phyloP scores from a whole-genome alignment of 2,113 vertebrate species.

The Lasiurus borealis region DNA sequence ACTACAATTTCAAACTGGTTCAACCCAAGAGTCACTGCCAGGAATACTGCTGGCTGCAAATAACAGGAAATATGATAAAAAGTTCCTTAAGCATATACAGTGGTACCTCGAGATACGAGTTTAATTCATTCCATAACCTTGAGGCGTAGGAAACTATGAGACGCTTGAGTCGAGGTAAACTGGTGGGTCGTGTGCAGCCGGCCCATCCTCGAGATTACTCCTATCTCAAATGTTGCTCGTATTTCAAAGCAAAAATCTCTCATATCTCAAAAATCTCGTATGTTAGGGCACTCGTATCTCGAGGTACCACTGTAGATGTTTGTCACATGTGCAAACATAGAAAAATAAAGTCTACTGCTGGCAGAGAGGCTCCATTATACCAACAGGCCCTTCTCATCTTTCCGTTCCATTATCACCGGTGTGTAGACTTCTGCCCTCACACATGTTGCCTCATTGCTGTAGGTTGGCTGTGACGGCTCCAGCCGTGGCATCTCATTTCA shows the following conservation, averaged over 20 bases:
- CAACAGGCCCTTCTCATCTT: neutral
- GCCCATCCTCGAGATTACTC: no score
- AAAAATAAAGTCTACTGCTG: neutral
- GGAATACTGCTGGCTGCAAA: constrained; percentile 43
- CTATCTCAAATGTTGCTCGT: no score
- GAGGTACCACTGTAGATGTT: no score
- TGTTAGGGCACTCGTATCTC: no score
- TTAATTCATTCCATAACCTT: no score
- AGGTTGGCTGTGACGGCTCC: neutral
- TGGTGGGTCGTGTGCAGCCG: no score
- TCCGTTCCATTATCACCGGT: neutral
- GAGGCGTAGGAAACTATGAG: no score
- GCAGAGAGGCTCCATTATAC: no score
- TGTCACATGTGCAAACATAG: neutral
- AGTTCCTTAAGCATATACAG: constrained; percentile 12
- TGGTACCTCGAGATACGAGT: no score
- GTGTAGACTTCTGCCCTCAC: neutral
- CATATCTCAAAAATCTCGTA: no score
- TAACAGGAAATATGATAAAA: constrained; percentile 57
- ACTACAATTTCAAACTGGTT: neutral
- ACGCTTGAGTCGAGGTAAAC: no score
- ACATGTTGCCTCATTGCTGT: neutral
- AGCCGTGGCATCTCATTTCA: neutral
- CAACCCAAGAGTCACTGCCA: constrained; percentile 22
- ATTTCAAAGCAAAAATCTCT: no score